Percentiles rank a stretch among this genome's conserved stretches.
phyloP scores from a whole-genome alignment of 2,888 invertebrate species.

The Troglohyphantes excavatus region DNA sequence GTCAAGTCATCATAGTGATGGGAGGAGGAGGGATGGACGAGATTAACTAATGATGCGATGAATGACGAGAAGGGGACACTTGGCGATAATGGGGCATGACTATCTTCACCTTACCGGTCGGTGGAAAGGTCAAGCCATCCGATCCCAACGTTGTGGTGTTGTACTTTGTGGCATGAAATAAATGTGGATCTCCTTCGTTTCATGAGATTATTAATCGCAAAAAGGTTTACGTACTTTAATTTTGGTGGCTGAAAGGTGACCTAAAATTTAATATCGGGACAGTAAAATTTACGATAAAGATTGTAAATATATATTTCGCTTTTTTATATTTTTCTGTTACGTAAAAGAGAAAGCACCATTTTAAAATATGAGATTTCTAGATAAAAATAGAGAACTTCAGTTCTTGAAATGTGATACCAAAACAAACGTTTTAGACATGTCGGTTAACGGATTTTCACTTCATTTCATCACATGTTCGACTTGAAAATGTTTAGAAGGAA shows the following conservation, averaged over 20 bases:
- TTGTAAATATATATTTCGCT: neutral
- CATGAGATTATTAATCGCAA: neutral
- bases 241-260: neutral
- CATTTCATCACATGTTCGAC: neutral
- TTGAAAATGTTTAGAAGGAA: too few relatives aligned
- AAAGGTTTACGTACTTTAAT: neutral
- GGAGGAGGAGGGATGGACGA: too few relatives aligned
- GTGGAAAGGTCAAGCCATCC: neutral
- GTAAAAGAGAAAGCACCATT: neutral
- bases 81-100: neutral
- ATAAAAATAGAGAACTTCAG: neutral
- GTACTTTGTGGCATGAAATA: neutral
- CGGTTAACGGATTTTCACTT: neutral
- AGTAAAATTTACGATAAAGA: neutral
- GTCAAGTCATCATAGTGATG: neutral
- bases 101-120: neutral
- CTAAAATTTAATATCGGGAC: neutral
- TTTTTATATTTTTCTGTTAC: neutral
- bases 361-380: neutral
- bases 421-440: constrained; percentile 1
- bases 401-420: neutral
- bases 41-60: too few relatives aligned
- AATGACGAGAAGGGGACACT: neutral
- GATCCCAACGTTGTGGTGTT: neutral
- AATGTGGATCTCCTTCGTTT: neutral